Conservation (phyloP, 1,140 invertebrate genomes). For the Dreissena polymorpha region DNA sequence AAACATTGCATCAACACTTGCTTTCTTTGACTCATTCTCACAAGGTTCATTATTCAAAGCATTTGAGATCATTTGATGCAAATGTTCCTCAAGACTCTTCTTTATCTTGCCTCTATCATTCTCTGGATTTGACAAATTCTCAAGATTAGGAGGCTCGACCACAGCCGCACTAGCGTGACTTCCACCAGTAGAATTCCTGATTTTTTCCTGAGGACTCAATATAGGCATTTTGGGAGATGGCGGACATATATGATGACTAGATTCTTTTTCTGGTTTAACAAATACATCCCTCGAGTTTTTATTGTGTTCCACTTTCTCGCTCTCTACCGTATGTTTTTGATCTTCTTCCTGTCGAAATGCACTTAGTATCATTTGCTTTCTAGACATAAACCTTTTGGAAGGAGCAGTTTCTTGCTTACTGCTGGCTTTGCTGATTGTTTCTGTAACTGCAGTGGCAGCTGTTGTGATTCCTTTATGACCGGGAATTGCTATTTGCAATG, state of each 20-base stretch:
- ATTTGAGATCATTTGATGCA: constrained; percentile 49
- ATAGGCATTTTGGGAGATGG: constrained; percentile 61
- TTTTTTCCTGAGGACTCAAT: constrained; percentile 59
- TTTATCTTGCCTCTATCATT: constrained; percentile 16
- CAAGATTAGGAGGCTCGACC: constrained; percentile 52
- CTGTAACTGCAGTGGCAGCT: background rate
- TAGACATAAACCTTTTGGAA: constrained; percentile 47
- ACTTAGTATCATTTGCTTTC: constrained; percentile 60
- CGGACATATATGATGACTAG: constrained; percentile 19
- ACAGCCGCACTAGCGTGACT: constrained; percentile 15
- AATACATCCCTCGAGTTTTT: constrained; percentile 41
- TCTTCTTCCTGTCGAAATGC: constrained; percentile 55
- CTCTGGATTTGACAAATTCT: constrained; percentile 43
- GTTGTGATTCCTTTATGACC: constrained; percentile 36
- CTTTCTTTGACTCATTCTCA: constrained; percentile 28
- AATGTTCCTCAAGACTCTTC: constrained; percentile 45
- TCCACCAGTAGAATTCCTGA: constrained; percentile 33
- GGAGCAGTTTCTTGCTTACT: background rate
- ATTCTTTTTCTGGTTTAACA: constrained; percentile 15
- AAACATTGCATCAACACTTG: constrained; percentile 31
- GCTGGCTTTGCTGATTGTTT: background rate
- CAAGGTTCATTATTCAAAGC: constrained; percentile 42
- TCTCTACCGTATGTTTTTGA: constrained; percentile 53
- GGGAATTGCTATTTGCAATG: constrained; percentile 53
- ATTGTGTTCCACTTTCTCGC: constrained; percentile 46